Evolutionary conservation across 2,797 vertebrate genomes (phyloP).

Genomic region (Ataeniobius toweri): DNA sequence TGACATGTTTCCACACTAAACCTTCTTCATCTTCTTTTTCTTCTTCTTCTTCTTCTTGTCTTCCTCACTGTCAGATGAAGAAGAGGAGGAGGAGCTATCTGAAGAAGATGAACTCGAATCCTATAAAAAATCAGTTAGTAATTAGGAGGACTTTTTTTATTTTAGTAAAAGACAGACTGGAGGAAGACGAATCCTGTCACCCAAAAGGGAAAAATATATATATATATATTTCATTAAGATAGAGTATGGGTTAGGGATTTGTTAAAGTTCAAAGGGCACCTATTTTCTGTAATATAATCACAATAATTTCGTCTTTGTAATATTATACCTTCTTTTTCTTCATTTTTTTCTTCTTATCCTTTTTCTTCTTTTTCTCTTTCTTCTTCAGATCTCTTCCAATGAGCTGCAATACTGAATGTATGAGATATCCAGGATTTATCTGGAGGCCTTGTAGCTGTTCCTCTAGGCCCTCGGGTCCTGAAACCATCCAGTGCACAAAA

Average conservation of each 20-base stretch:
- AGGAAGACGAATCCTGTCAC: slow-evolving; percentile 55
- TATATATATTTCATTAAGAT: neutral
- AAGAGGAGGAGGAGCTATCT: slow-evolving; percentile 42
- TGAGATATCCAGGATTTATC: neutral
- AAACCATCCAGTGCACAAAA: neutral
- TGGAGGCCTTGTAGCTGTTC: neutral
- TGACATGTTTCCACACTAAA: neutral
- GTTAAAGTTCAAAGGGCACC: neutral
- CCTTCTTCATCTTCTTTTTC: slow-evolving; percentile 36
- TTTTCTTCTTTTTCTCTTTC: slow-evolving; percentile 53
- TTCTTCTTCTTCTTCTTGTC: slow-evolving; percentile 44
- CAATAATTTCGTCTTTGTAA: neutral
- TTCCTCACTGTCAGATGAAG: slow-evolving; percentile 58
- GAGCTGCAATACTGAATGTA: slow-evolving; percentile 33
- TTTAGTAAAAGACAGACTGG: neutral
- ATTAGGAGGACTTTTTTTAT: neutral
- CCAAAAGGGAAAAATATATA: neutral
- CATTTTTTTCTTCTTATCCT: slow-evolving; percentile 46
- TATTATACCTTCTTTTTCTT: neutral
- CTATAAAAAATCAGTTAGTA: slow-evolving; percentile 18
- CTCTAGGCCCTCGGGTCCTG: slow-evolving; percentile 24
- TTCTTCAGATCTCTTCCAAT: slow-evolving; percentile 35
- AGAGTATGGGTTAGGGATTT: neutral
- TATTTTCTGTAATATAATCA: neutral
- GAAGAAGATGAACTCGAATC: slow-evolving; percentile 46